Percentiles rank a stretch among this genome's conserved stretches.
Evolutionary conservation across 2,797 vertebrate species (phyloP).

Genomic region (Cyclopterus lumpus): DNA sequence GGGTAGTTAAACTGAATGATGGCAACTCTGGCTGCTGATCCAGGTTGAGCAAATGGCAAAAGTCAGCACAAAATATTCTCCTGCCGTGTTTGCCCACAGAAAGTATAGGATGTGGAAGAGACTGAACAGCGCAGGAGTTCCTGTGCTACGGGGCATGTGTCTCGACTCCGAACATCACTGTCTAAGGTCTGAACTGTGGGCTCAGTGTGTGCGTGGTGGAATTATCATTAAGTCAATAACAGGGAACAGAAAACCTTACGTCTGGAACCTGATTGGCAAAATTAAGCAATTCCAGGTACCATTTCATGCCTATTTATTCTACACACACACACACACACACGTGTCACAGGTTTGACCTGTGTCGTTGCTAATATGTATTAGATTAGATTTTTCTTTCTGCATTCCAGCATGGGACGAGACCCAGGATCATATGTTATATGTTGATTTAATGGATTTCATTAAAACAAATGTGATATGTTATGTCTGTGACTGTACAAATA

Average conservation of each 20-base stretch:
- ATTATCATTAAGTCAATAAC: not conserved
- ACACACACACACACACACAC: too few relatives aligned
- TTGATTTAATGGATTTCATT: too few relatives aligned
- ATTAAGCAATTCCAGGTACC: too few relatives aligned
- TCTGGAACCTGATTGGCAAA: not conserved
- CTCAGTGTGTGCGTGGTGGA: not conserved
- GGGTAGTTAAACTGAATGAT: conserved; percentile 60
- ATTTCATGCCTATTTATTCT: too few relatives aligned
- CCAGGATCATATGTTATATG: too few relatives aligned
- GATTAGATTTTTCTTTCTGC: not conserved
- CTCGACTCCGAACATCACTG: not conserved
- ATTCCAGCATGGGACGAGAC: not conserved
- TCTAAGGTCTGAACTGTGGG: not conserved
- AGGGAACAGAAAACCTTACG: not conserved
- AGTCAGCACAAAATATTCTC: conserved; percentile 44
- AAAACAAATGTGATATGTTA: not conserved
- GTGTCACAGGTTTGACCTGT: not conserved
- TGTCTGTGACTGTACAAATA: not conserved
- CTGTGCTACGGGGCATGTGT: conserved; percentile 21
- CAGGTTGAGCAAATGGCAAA: conserved; percentile 47
- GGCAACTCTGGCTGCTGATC: conserved; percentile 29
- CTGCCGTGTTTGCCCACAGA: conserved; percentile 44
- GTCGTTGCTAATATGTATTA: not conserved
- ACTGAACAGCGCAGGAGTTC: conserved; percentile 29
- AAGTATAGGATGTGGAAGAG: conserved; percentile 40